phyloP scores from a whole-genome alignment of 2,797 vertebrate species.

The Myotis vivesi region DNA sequence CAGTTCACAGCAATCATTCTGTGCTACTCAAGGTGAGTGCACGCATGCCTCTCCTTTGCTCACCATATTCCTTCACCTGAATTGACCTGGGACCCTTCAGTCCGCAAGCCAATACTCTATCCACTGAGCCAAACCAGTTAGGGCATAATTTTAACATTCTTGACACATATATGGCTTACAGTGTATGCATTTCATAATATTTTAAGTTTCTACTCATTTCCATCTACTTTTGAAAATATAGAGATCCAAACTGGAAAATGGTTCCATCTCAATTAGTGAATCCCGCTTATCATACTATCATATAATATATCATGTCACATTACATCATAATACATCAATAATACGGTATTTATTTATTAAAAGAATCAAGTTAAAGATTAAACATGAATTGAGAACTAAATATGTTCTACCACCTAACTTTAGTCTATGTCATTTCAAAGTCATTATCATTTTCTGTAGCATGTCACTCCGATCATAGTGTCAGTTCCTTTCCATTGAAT shows the following conservation, averaged over 20 bases:
- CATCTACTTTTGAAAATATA: not conserved
- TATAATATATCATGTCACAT: not conserved
- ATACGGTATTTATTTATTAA: not conserved
- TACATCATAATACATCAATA: not conserved
- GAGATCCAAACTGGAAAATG: not conserved
- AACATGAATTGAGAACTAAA: not conserved
- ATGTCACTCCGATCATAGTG: no score
- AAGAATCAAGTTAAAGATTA: not conserved
- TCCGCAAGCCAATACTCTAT: no score
- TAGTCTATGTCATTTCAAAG: not conserved
- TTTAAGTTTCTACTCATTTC: slow-evolving; percentile 26
- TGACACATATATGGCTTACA: not conserved
- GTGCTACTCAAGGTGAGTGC: not conserved
- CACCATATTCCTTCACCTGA: not conserved
- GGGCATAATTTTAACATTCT: not conserved
- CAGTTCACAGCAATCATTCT: no score
- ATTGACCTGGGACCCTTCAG: no score
- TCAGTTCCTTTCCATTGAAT: not conserved
- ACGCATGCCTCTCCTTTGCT: rapidly evolving
- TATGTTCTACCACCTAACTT: not conserved
- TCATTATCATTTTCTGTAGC: not conserved
- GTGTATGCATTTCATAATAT: not conserved
- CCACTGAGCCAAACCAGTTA: no score
- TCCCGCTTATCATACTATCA: not conserved
- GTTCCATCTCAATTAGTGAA: not conserved